phyloP scores from a whole-genome alignment of 2,113 vertebrate species.

The Brachyhypopomus gauderio region DNA sequence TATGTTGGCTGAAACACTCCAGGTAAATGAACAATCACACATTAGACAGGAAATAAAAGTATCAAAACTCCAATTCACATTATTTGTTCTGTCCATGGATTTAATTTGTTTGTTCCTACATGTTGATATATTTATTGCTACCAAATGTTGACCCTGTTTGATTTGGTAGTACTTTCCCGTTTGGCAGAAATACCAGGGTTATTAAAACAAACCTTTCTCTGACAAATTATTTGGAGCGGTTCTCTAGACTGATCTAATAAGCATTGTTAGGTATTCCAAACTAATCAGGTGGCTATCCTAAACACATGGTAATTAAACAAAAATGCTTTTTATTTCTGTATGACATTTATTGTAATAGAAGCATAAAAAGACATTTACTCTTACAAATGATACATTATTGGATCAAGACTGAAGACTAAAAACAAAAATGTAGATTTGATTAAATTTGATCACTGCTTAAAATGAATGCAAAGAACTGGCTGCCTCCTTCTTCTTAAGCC shows the following conservation, averaged over 20 bases:
- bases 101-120: conserved; percentile 25
- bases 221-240: conserved; percentile 31
- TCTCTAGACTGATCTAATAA: conserved; percentile 37
- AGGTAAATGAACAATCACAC: not conserved
- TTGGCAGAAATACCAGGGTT: conserved; percentile 30
- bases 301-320: conserved; percentile 46
- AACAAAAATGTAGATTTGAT: not conserved
- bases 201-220: conserved; percentile 31
- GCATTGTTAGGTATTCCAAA: conserved; percentile 35
- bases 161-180: conserved; percentile 13
- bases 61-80: too few species aligned
- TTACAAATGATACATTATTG: conserved; percentile 8
- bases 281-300: conserved; percentile 51
- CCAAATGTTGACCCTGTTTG: conserved; percentile 43
- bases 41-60: not conserved
- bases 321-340: not conserved
- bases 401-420: conserved; percentile 2
- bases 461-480: not conserved
- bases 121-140: conserved; percentile 29
- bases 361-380: not conserved
- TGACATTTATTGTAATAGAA: conserved; percentile 25
- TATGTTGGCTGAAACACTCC: not conserved
- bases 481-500: not conserved
- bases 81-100: not conserved
- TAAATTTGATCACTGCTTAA: not conserved